Conservation (phyloP, 2,113 vertebrate genomes). For the Hippopotamus amphibius region DNA sequence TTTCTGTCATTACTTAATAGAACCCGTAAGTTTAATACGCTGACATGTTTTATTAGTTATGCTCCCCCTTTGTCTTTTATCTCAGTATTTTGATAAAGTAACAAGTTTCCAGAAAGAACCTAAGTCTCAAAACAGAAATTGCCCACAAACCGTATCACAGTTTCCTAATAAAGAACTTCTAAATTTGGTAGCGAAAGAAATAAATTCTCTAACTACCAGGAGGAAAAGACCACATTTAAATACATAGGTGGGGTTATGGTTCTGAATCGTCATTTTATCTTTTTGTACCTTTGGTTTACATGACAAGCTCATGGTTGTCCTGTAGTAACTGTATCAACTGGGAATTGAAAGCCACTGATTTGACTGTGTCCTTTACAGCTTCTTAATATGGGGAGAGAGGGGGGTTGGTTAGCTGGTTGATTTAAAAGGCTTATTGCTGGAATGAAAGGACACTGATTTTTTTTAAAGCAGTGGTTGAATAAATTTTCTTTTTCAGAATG, state of each 20-base stretch:
- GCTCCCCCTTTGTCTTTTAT: background rate
- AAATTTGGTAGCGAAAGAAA: slow-evolving; percentile 6
- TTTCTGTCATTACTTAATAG: background rate
- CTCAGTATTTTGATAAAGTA: background rate
- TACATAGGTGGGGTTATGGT: background rate
- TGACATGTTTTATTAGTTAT: background rate
- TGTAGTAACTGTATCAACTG: background rate
- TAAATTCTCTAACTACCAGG: background rate
- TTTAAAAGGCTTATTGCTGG: background rate
- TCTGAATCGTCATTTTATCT: background rate
- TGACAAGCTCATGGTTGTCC: background rate
- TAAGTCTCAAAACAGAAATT: background rate
- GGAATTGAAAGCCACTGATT: background rate
- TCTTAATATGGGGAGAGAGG: background rate
- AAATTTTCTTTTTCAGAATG: slow-evolving; percentile 82
- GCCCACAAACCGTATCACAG: background rate
- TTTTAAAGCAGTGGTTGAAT: background rate
- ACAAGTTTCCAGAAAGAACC: slow-evolving; percentile 32
- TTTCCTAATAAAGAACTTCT: background rate
- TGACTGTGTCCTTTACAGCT: background rate
- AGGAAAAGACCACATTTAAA: background rate
- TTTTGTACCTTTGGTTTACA: background rate
- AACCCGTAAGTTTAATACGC: background rate
- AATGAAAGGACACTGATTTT: background rate
- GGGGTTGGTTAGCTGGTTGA: background rate